These are phyloP conservation scores for Martes martes DNA, from an alignment of 2,113 vertebrate species.

Conservation along the genomic window DNA sequence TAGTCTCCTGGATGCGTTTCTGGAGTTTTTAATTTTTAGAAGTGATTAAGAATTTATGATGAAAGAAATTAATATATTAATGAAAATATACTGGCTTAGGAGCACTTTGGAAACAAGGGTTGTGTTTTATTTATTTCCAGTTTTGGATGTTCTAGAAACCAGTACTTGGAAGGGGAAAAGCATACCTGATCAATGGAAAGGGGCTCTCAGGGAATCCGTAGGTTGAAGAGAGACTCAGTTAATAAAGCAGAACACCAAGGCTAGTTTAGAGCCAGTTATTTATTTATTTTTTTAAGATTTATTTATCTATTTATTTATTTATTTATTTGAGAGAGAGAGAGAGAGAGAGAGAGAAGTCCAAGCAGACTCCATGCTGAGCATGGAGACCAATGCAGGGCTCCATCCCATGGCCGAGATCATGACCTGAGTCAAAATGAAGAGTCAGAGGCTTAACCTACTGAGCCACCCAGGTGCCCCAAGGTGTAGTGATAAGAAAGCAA, in stretches of 20 bases:
- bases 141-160: neutral
- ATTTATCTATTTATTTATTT: neutral
- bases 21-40: neutral
- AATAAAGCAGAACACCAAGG: neutral
- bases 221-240: neutral
- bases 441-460: neutral
- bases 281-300: neutral
- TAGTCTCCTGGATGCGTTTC: neutral
- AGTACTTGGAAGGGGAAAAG: neutral
- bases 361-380: neutral
- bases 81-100: conserved; percentile 3
- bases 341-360: neutral
- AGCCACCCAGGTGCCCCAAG: neutral
- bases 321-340: neutral
- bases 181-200: neutral
- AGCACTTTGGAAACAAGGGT: neutral
- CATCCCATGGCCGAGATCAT: neutral
- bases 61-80: neutral
- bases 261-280: neutral
- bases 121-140: neutral
- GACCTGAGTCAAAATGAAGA: neutral
- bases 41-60: neutral
- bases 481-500: neutral
- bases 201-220: neutral
- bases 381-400: neutral